Evolutionary conservation across 2,113 vertebrate genomes (phyloP), one percentile per base, ranked within the genome.

Genomic region (Brevimyrus niger): DNA sequence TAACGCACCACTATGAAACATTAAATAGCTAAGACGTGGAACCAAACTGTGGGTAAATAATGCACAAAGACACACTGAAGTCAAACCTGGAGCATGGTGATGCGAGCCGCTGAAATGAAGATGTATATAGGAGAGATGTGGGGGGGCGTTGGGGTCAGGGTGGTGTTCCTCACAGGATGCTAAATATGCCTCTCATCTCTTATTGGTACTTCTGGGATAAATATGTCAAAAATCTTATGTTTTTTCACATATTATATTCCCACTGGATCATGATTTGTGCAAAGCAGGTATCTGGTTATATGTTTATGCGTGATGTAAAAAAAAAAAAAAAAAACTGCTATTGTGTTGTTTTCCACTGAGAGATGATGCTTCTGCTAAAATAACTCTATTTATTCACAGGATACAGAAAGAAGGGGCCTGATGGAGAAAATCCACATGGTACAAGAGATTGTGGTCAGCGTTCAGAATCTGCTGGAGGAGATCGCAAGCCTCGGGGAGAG

Each of bases 351-450:
- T 31, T 31, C 84, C 11, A 50, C 23, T 15, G 46, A 11, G 21
- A 42, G 11, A 87, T 38, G 50, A 48, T 31, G 35, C 21, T 17
- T 53, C 51, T 53, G 51, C 88, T 31, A 38, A 42, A 19, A 89
- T 53, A 82, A 19, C 38, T 3, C 55, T 89, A 44, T 88, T 61
- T 48, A 44, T n/a, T 87, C 31, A 21, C 83, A 99, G 98, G 98
- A 99, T 90, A 97, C 96, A 0, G 98, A 99, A 92, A 97, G 94
- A 92, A 98, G 93, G 91, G 97, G 98, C 1, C 92, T 99, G 87
- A 97, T 98, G 87, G 97, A 99, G 58, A 97, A 98, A 94, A 97
- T 99, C 91, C 97, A 98, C 92, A 99, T 98, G 98, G 97, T 99
- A 15, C 98, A 99, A 90, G 98, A 99, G 5, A 97, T 96, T 91